Base-by-base conservation (phyloP, 2,113 vertebrate species). In the Pelecanus crispus region DNA sequence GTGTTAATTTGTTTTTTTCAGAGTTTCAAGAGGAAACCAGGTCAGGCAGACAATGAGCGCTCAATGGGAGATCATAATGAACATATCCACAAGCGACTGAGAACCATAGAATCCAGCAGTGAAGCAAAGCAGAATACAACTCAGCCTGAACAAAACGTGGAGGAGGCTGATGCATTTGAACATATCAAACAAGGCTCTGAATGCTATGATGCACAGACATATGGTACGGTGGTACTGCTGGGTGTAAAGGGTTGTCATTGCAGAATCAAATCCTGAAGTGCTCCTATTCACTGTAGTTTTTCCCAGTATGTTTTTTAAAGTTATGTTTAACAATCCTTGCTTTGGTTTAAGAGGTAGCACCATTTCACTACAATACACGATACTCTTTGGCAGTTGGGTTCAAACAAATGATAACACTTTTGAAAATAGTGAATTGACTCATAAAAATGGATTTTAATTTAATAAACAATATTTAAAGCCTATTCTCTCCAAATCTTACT, bases 1-100 rank as follows among this genome's bases (percentile, higher is more conserved):
- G 29, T 28, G 40, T 55, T 49, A 6, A 38, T 88, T 53, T 56
- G 21, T 13, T 74, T 80, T 62, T 91, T 86, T 36, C 97, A 99
- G 99, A 99, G 98, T 97, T 99, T 99, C 96, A 99, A 99, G 95
- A 98, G 99, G 86, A 99, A 99, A 94, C 99, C 99, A 2, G 99
- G 99, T 8, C 98, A 97, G 45, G 98, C 99, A 2, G 98, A 99
- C 97, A 99, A 99, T 1, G 98, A 99, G 79, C 99, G 99, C 8
- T 98, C 98, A 1, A 93, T 98, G 24, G 99, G 99, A 1, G 98
- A 99, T 92, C 96, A 98, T 95, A 99, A 78, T 3, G 98, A 99
- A 20, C 98, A 10, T 2, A 62, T 99, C 38, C 98, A 98, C 80
- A 99, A 99, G 95, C 98, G 99, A 4, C 84, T 99, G 91, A 98